Evolutionary conservation across 1,140 invertebrate genomes (phyloP).

Genomic region (Habropoda laboriosa): DNA sequence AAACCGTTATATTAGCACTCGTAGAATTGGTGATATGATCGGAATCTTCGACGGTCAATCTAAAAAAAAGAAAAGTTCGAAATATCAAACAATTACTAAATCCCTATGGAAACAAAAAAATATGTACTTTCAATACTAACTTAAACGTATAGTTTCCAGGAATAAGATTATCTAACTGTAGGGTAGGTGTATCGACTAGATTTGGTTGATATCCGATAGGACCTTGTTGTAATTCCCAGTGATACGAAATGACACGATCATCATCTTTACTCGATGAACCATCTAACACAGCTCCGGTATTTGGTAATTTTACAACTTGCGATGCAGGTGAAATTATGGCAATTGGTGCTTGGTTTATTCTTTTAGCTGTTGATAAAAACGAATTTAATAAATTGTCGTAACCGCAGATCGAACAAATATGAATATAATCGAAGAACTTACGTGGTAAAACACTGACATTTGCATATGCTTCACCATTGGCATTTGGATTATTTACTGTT

Average conservation of each 20-base stretch:
- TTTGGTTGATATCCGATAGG: conserved; percentile 92
- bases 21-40: conserved; percentile 93
- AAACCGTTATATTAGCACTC: conserved; percentile 93
- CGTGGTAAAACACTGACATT: conserved; percentile 95
- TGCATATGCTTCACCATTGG: conserved; percentile 92
- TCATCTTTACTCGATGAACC: conserved; percentile 91
- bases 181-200: conserved; percentile 89
- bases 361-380: conserved; percentile 84
- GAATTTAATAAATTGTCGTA: conserved; percentile 6
- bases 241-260: conserved; percentile 91
- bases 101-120: neutral
- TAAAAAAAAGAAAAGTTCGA: conserved; percentile 67
- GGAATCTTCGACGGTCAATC: conserved; percentile 94
- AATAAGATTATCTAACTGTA: conserved; percentile 91
- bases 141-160: conserved; percentile 97
- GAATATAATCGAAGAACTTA: conserved; percentile 77
- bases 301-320: conserved; percentile 94
- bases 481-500: conserved; percentile 87
- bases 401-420: neutral
- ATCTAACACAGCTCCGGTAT: conserved; percentile 94
- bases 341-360: conserved; percentile 92
- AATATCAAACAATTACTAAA: conserved; percentile 33
- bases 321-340: conserved; percentile 92
- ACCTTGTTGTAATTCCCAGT: conserved; percentile 95
- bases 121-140: conserved; percentile 72